A percentile compares a stretch with the other conserved stretches of the same genome.
phyloP scores from a whole-genome alignment of 2,113 vertebrate genomes.

The Donacobius atricapilla region DNA sequence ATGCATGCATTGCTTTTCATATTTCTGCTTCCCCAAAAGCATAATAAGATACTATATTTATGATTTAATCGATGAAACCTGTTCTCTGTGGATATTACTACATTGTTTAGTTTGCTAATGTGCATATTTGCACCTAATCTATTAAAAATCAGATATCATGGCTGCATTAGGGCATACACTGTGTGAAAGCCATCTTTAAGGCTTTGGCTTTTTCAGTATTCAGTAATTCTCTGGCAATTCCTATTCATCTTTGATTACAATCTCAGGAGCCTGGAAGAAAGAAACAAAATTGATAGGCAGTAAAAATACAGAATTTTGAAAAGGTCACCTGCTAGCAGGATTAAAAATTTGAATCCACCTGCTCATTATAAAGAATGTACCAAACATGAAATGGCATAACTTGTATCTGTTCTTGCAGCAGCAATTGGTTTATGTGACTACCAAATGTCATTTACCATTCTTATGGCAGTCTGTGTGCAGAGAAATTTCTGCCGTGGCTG shows the following conservation, averaged over 20 bases:
- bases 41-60: slow-evolving; percentile 39
- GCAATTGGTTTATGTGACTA: background rate
- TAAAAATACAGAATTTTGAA: slow-evolving; percentile 73
- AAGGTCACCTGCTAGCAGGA: slow-evolving; percentile 66
- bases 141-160: slow-evolving; percentile 17
- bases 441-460: background rate
- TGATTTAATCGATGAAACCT: slow-evolving; percentile 22
- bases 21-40: slow-evolving; percentile 45
- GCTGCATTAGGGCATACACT: background rate
- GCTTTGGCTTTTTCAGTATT: slow-evolving; percentile 44
- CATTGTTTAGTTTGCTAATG: slow-evolving; percentile 54
- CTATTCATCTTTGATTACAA: slow-evolving; percentile 62
- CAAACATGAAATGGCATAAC: slow-evolving; percentile 29
- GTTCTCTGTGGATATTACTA: slow-evolving; percentile 18
- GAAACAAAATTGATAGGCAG: slow-evolving; percentile 64
- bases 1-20: slow-evolving; percentile 28
- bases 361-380: slow-evolving; percentile 54
- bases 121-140: slow-evolving; percentile 47
- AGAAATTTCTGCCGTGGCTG: background rate
- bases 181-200: background rate
- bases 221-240: slow-evolving; percentile 62
- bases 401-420: slow-evolving; percentile 14
- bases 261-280: slow-evolving; percentile 59
- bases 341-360: slow-evolving; percentile 53
- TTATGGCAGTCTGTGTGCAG: background rate